phyloP scores from a whole-genome alignment of 2,113 vertebrate genomes.

The Tamias sibiricus region DNA sequence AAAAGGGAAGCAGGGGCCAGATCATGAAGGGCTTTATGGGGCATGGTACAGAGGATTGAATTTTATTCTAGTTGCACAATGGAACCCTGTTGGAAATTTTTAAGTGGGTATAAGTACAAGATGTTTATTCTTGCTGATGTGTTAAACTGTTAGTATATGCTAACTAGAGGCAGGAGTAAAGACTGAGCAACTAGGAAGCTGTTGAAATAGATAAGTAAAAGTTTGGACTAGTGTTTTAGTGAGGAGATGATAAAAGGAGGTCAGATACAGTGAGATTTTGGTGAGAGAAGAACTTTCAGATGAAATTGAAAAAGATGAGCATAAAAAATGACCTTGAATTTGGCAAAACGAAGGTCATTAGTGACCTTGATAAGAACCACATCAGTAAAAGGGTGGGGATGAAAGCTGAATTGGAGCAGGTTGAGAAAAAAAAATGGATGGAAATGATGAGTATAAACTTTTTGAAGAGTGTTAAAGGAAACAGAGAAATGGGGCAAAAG shows the following conservation, averaged over 20 bases:
- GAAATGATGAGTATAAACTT: neutral
- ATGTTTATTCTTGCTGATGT: neutral
- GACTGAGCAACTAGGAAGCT: neutral
- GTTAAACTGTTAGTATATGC: neutral
- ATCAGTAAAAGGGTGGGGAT: neutral
- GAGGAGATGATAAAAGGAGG: neutral
- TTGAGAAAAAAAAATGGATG: neutral
- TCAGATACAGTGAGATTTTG: slow-evolving; percentile 38
- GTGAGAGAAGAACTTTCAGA: neutral
- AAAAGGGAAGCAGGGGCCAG: neutral
- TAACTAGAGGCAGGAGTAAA: neutral
- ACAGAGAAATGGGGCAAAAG: slow-evolving; percentile 30
- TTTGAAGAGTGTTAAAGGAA: slow-evolving; percentile 45
- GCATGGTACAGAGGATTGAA: neutral
- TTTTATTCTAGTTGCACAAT: neutral
- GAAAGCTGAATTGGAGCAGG: slow-evolving; percentile 32
- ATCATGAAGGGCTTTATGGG: neutral
- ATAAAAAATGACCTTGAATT: slow-evolving; percentile 15
- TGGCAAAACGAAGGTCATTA: neutral
- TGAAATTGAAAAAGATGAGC: neutral
- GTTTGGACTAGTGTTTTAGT: neutral
- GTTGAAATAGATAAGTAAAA: neutral
- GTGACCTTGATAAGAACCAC: neutral
- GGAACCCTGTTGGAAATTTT: neutral
- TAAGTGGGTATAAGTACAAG: neutral